phyloP scores from a whole-genome alignment of 2,797 vertebrate species.

The Poecilia gillii region DNA sequence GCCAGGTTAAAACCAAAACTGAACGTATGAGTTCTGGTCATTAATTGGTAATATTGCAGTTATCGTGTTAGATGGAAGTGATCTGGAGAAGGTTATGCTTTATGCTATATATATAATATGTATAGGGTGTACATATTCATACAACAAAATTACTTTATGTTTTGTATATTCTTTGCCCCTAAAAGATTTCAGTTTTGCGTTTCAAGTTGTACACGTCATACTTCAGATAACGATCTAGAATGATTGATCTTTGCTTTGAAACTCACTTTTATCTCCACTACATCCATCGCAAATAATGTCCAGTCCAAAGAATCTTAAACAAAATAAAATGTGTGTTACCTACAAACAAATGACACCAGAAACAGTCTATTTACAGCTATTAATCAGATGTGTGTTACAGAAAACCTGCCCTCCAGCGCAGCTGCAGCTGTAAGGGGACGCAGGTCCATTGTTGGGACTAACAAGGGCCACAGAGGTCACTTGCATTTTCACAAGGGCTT shows the following conservation, averaged over 20 bases:
- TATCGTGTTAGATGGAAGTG: neutral
- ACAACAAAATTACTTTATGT: neutral
- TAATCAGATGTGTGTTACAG: constrained; percentile 62
- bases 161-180: neutral
- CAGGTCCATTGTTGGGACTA: constrained; percentile 72
- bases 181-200: neutral
- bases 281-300: neutral
- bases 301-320: neutral
- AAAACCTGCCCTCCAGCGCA: constrained; percentile 67
- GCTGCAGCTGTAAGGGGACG: constrained; percentile 72
- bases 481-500: constrained; percentile 78
- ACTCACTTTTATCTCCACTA: neutral
- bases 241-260: neutral
- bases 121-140: neutral
- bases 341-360: constrained; percentile 27
- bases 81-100: neutral
- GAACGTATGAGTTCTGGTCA: neutral
- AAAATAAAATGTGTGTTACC: neutral
- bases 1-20: neutral
- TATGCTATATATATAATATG: neutral
- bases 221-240: neutral
- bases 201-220: neutral
- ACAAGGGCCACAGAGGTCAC: constrained; percentile 77
- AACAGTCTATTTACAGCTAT: constrained; percentile 53
- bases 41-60: neutral